Conservation (phyloP, 2,113 vertebrate species). For the Nansenia antarctica region DNA sequence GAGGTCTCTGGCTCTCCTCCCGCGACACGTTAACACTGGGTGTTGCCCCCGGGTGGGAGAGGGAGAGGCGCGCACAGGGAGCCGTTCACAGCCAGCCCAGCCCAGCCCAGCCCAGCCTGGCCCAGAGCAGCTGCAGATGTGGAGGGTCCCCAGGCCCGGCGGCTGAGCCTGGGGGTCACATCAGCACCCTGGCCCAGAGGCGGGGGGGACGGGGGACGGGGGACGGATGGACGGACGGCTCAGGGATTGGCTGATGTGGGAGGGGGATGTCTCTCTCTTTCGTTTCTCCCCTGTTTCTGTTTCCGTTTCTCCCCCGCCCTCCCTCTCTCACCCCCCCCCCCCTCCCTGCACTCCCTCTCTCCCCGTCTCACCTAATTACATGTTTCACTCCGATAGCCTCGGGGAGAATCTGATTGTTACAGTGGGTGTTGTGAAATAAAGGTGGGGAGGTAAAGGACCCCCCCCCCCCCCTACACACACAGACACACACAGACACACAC, state of each 20-base stretch:
- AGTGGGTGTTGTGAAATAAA: background rate
- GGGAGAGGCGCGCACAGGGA: slow-evolving; percentile 43
- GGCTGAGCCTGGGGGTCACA: slow-evolving; percentile 6
- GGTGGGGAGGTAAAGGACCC: background rate
- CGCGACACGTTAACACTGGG: slow-evolving; percentile 62
- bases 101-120: too few species aligned
- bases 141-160: slow-evolving; percentile 17
- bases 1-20: slow-evolving; percentile 73
- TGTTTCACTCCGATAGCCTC: background rate
- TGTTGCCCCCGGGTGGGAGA: slow-evolving; percentile 55
- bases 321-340: background rate
- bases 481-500: too few species aligned
- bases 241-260: background rate
- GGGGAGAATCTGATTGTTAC: background rate
- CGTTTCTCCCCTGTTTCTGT: background rate
- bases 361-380: background rate
- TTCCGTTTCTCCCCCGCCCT: background rate
- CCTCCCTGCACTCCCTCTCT: background rate
- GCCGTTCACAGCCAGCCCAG: slow-evolving; percentile 46
- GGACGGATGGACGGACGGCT: background rate
- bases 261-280: background rate
- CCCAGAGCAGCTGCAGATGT: slow-evolving; percentile 55
- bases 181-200: slow-evolving; percentile 18
- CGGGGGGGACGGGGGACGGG: slow-evolving; percentile 6
- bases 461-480: too few species aligned